Percentiles rank a stretch among this genome's conserved stretches.
Conservation (phyloP, 1,140 invertebrate genomes). For the Camponotus pennsylvanicus region DNA sequence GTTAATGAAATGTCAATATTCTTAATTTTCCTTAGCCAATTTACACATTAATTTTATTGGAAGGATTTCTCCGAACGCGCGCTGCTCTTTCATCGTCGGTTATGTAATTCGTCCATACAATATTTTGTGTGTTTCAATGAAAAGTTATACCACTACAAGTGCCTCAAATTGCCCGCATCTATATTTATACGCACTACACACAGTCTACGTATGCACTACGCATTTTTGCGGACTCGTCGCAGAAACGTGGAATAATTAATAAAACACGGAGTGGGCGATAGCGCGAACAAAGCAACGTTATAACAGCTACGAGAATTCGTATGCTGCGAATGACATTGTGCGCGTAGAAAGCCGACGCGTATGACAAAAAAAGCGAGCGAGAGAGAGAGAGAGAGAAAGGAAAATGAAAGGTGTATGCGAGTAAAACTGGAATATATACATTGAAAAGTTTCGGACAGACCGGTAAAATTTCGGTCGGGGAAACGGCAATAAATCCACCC, state of each 20-base stretch:
- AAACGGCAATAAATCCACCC: constrained; percentile 44
- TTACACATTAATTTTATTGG: neutral
- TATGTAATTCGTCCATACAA: neutral
- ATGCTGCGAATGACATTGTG: constrained; percentile 47
- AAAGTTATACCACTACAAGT: constrained; percentile 29
- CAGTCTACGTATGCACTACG: neutral
- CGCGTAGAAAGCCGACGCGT: constrained; percentile 40
- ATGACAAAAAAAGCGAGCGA: constrained; percentile 16
- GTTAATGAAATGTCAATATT: neutral
- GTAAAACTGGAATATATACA: constrained; percentile 30
- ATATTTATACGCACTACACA: neutral
- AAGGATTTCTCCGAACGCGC: neutral
- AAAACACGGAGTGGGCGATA: constrained; percentile 42
- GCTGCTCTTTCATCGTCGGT: neutral
- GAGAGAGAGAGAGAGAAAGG: neutral
- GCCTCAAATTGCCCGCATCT: constrained; percentile 10
- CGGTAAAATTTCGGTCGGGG: constrained; percentile 39
- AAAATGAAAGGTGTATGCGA: constrained; percentile 34
- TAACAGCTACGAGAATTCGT: constrained; percentile 41
- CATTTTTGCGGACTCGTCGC: constrained; percentile 16
- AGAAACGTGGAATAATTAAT: constrained; percentile 55
- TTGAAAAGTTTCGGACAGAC: constrained; percentile 57
- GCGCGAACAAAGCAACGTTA: constrained; percentile 58
- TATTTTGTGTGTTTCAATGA: constrained; percentile 13
- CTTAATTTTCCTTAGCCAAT: neutral